Percentiles rank a stretch among this genome's conserved stretches.
These are phyloP conservation scores for Tuberolachnus salignus DNA, from an alignment of 2,888 invertebrate species.

Conservation along the genomic window DNA sequence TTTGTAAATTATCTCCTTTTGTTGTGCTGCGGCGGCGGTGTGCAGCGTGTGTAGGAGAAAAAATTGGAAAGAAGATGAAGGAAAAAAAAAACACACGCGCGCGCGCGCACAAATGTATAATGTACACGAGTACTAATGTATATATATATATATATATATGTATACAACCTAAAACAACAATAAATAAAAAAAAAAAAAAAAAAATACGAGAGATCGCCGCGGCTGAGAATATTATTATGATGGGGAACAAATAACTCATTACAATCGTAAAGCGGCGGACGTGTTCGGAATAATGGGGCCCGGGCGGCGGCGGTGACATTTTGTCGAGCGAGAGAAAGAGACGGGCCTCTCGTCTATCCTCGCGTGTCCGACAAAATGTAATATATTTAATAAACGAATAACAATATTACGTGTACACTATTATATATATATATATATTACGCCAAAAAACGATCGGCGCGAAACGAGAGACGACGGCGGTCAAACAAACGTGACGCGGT, in stretches of 20 bases:
- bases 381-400: neutral
- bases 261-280: conserved; percentile 53
- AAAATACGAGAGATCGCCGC: conserved; percentile 17
- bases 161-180: conserved; percentile 33
- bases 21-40: neutral
- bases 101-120: neutral
- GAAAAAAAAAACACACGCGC: neutral
- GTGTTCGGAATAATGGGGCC: conserved; percentile 53
- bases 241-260: conserved; percentile 55
- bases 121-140: no score
- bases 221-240: neutral
- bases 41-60: conserved; percentile 6
- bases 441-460: conserved; percentile 15
- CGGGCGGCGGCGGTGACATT: neutral
- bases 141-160: no score
- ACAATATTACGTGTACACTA: neutral
- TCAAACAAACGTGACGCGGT: neutral
- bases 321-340: neutral
- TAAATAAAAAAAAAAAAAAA: conserved; percentile 44
- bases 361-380: conserved; percentile 12
- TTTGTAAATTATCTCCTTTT: conserved; percentile 51
- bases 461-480: neutral
- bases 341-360: neutral
- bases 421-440: neutral
- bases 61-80: neutral